phyloP scores from a whole-genome alignment of 2,113 vertebrate genomes.

The Dasyurus viverrinus region DNA sequence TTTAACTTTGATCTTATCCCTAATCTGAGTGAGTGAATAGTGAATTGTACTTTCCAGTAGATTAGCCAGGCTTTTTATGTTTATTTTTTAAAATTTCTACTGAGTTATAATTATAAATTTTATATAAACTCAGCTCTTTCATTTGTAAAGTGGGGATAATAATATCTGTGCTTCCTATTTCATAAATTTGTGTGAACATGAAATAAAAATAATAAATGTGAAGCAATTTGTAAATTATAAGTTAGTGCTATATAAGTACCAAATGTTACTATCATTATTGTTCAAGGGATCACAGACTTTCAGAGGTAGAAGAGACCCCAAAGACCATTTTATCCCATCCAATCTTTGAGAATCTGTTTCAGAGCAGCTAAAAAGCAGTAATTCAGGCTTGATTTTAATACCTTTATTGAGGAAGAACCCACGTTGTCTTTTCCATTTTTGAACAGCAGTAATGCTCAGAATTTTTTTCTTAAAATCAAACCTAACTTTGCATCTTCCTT shows the following conservation, averaged over 20 bases:
- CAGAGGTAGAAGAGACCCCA: neutral
- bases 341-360: neutral
- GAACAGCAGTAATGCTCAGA: neutral
- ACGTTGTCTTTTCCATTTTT: neutral
- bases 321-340: neutral
- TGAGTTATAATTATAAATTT: neutral
- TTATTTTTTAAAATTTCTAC: neutral
- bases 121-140: neutral
- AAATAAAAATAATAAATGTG: neutral
- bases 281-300: neutral
- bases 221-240: neutral
- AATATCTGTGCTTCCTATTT: neutral
- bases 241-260: neutral
- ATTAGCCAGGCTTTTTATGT: neutral
- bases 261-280: neutral
- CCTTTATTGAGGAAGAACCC: neutral
- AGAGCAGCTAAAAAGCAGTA: neutral
- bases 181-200: neutral
- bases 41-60: neutral
- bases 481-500: neutral
- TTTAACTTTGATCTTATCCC: neutral
- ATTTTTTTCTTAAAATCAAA: neutral
- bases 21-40: neutral
- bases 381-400: neutral
- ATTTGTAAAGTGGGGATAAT: neutral